Evolutionary conservation across 2,113 vertebrate genomes (phyloP).

Genomic region (Lophotis ruficrista): DNA sequence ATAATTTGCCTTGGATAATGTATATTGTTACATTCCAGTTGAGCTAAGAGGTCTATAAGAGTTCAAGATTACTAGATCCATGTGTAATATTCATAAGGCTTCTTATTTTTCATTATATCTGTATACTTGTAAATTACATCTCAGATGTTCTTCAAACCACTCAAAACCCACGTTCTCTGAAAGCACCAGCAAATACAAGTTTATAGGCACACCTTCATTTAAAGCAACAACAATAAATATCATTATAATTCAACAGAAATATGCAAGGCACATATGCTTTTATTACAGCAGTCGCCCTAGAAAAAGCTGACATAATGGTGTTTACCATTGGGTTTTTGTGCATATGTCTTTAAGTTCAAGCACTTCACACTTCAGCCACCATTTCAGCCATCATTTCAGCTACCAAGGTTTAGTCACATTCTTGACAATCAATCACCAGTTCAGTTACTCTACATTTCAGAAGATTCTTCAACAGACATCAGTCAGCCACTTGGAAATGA

Average conservation of each 20-base stretch:
- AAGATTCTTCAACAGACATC: background rate
- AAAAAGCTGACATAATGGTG: background rate
- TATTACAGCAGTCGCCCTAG: background rate
- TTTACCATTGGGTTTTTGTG: background rate
- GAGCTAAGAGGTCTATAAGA: background rate
- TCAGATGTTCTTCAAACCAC: background rate
- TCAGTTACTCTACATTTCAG: background rate
- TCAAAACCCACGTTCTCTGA: background rate
- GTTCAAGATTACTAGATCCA: background rate
- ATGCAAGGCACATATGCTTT: background rate
- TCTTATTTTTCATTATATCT: background rate
- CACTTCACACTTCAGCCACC: background rate
- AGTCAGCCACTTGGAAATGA: background rate
- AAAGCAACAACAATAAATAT: background rate
- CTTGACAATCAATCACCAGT: background rate
- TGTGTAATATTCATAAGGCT: background rate
- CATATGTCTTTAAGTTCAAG: background rate
- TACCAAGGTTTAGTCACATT: background rate
- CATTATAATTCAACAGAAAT: background rate
- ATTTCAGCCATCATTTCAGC: background rate
- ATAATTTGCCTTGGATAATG: background rate
- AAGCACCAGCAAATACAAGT: background rate
- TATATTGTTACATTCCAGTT: background rate
- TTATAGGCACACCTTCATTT: background rate
- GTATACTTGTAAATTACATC: background rate